These are phyloP conservation scores for Peromyscus aztecus DNA, from an alignment of 2,797 vertebrate genomes.

Conservation along the genomic window DNA sequence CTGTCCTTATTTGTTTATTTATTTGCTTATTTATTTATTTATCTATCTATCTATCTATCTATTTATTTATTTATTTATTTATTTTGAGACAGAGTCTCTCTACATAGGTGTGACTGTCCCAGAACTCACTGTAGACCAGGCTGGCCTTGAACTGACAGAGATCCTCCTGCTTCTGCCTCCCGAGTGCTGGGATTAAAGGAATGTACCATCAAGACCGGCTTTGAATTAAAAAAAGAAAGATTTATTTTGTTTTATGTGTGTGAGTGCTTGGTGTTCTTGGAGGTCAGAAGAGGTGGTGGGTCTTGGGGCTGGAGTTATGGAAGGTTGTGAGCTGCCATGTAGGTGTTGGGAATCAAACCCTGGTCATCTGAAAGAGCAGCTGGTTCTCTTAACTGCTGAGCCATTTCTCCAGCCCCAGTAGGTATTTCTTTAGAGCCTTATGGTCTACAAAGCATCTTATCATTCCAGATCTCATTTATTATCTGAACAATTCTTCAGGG, in stretches of 20 bases:
- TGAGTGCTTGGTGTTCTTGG: background rate
- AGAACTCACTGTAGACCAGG: background rate
- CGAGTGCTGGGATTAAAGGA: background rate
- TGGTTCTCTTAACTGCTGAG: background rate
- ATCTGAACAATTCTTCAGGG: conserved; percentile 17
- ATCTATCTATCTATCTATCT: no score
- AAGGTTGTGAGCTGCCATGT: background rate
- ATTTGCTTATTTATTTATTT: no score
- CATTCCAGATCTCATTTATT: background rate
- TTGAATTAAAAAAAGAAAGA: background rate
- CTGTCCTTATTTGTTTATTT: no score
- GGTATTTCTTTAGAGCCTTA: background rate
- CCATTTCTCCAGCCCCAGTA: background rate
- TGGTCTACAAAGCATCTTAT: background rate
- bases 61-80: background rate
- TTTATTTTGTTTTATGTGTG: background rate
- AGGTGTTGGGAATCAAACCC: background rate
- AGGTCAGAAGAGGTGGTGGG: background rate
- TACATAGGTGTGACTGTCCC: background rate
- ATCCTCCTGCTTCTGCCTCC: background rate
- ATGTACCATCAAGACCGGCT: no score
- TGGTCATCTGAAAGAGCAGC: background rate
- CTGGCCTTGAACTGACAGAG: background rate
- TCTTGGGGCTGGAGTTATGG: background rate
- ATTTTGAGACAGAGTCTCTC: background rate